A percentile compares a stretch with the other conserved stretches of the same genome.
Evolutionary conservation across 2,113 vertebrate genomes (phyloP).

Genomic region (Ornithorhynchus anatinus): DNA sequence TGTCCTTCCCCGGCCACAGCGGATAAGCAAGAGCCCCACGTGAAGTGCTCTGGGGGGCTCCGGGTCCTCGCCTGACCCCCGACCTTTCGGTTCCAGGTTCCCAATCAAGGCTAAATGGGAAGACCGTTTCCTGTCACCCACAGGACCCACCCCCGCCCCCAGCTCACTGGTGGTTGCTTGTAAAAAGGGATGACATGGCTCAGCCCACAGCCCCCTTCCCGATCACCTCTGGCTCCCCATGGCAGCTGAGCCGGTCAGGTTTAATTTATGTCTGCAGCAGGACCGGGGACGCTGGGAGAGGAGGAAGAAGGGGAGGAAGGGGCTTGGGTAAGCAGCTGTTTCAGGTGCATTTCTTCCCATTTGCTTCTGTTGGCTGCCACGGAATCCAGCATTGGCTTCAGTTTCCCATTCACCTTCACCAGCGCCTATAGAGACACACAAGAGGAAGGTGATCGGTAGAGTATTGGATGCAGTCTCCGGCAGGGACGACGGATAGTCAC

Average conservation of each 20-base stretch:
- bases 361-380: constrained; percentile 86
- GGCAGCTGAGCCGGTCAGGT: background rate
- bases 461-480: no score
- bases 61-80: background rate
- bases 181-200: constrained; percentile 15
- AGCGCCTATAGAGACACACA: constrained; percentile 75
- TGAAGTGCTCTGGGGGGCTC: background rate
- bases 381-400: constrained; percentile 94
- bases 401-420: constrained; percentile 91
- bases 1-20: constrained; percentile 30
- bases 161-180: constrained; percentile 33
- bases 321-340: constrained; percentile 69
- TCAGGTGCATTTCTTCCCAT: constrained; percentile 92
- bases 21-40: constrained; percentile 29
- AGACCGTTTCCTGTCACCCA: constrained; percentile 36
- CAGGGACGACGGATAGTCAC: no score
- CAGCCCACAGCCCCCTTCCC: constrained; percentile 33
- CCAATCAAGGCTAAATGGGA: constrained; percentile 9
- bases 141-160: constrained; percentile 11
- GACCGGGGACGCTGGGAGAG: constrained; percentile 32
- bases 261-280: constrained; percentile 64
- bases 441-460: no score
- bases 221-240: constrained; percentile 5
- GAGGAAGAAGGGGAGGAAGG: constrained; percentile 40
- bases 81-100: background rate